A percentile compares a stretch with the other conserved stretches of the same genome.
phyloP scores from a whole-genome alignment of 2,888 invertebrate genomes.

The Drosophila subsilvestris region DNA sequence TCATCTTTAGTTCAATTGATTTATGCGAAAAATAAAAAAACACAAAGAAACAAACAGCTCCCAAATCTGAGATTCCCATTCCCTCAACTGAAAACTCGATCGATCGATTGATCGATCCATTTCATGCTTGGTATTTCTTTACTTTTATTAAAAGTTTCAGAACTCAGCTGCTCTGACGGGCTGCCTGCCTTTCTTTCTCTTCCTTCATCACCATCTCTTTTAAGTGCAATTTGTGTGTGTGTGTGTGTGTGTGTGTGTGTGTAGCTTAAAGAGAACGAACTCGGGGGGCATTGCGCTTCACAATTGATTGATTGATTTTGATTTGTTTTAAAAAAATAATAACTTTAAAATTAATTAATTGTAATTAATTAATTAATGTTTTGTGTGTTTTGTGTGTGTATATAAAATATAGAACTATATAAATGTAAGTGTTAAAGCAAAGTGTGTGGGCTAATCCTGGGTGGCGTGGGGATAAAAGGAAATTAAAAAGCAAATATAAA shows the following conservation, averaged over 20 bases:
- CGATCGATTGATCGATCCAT: neutral
- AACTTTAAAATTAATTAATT: slow-evolving; percentile 73
- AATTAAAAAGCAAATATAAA: slow-evolving; percentile 46
- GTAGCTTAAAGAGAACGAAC: slow-evolving; percentile 1
- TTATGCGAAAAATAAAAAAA: neutral
- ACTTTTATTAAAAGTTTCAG: slow-evolving; percentile 74
- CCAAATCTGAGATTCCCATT: neutral
- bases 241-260: slow-evolving; percentile 41
- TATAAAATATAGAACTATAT: slow-evolving; percentile 49
- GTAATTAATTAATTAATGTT: slow-evolving; percentile 48
- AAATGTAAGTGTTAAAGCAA: slow-evolving; percentile 69
- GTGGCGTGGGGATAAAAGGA: neutral
- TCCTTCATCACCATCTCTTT: slow-evolving; percentile 28
- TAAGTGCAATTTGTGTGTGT: slow-evolving; percentile 55
- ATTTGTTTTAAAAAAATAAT: slow-evolving; percentile 69
- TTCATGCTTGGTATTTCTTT: slow-evolving; percentile 46
- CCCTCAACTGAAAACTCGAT: neutral
- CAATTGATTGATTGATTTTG: slow-evolving; percentile 50
- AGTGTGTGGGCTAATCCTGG: slow-evolving; percentile 22
- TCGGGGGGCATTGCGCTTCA: slow-evolving; percentile 42
- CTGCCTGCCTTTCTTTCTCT: slow-evolving; percentile 17
- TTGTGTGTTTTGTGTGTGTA: slow-evolving; percentile 46
- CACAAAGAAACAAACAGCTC: neutral
- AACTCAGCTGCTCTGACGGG: slow-evolving; percentile 37
- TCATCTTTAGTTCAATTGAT: slow-evolving; percentile 6